Evolutionary conservation across 2,113 vertebrate genomes (phyloP).

Genomic region (Asarcornis scutulata): DNA sequence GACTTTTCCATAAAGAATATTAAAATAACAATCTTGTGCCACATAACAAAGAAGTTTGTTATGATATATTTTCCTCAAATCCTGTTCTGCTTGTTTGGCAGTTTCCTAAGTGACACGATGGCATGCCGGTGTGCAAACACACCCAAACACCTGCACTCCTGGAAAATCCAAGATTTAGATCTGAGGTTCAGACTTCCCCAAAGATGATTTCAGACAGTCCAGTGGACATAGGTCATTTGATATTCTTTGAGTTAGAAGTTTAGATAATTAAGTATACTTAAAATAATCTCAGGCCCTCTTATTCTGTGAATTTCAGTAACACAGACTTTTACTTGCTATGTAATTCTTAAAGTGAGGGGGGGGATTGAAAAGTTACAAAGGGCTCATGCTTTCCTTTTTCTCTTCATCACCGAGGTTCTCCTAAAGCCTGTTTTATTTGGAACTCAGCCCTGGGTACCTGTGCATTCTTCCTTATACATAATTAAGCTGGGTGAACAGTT

Average conservation of each 20-base stretch:
- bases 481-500: background rate
- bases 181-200: background rate
- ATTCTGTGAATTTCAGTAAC: background rate
- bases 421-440: background rate
- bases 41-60: background rate
- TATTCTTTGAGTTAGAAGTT: background rate
- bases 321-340: background rate
- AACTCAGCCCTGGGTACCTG: fast-evolving
- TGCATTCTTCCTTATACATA: background rate
- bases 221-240: background rate
- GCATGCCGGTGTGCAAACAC: background rate
- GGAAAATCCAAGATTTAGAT: background rate
- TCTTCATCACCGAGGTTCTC: background rate
- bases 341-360: background rate
- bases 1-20: background rate
- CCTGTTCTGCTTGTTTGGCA: background rate
- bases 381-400: background rate
- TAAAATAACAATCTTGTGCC: background rate
- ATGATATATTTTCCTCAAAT: fast-evolving
- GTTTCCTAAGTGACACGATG: background rate
- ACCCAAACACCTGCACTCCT: background rate
- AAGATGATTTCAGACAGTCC: background rate
- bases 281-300: background rate
- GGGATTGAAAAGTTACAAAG: background rate
- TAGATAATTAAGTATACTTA: background rate